Evolutionary conservation across 2,797 vertebrate species (phyloP), one percentile per base, ranked within the genome.

Genomic region (Lates japonicus): DNA sequence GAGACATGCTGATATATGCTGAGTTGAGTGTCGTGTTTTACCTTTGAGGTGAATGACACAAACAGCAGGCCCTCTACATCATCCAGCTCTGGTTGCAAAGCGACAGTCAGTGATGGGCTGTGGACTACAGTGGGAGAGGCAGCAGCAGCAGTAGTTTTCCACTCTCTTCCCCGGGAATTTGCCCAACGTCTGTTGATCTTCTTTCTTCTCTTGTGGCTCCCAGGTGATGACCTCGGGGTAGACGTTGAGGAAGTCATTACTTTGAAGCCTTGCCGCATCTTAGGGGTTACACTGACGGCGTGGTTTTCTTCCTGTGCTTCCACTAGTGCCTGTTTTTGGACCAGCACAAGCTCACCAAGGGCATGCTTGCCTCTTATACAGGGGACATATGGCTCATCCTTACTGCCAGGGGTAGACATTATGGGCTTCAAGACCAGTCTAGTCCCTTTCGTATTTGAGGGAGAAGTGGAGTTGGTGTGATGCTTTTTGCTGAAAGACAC

Each of bases 1-100:
- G 19, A 74, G 41, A 62, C 2, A 22, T 35, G 20, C 7, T 33
- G 13, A 61, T 60, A 35, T 42, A 29, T 29, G 31, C 25, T 29
- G 25, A 29, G 25, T 29, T 29, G 25, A 29, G 25, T 62, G 31
- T 2, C 5, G 44, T 5, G 6, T 62, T 57, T 87, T 96, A 99
- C 98, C 97, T 98, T 98, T 68, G 96, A 97, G 84, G 95, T 94
- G 94, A 99, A 99, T 25, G 98, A 98, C 79, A 98, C 97, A 94
- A 99, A 99, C 71, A 98, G 94, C 92, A 98, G 93, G 82, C 98
- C 98, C n/a, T 99, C 98, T 29, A 99, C 97, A 74, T 98, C 96
- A 89, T 99, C 98, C 87, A 98, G 94, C 90, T 99, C 97, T 0
- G 97, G 97, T 78, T 97, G 97, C 91, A 96, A 94, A 85, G 96